Evolutionary conservation across 2,797 vertebrate genomes (phyloP), one percentile per base, ranked within the genome.

Genomic region (Melanotaenia trifasciata): DNA sequence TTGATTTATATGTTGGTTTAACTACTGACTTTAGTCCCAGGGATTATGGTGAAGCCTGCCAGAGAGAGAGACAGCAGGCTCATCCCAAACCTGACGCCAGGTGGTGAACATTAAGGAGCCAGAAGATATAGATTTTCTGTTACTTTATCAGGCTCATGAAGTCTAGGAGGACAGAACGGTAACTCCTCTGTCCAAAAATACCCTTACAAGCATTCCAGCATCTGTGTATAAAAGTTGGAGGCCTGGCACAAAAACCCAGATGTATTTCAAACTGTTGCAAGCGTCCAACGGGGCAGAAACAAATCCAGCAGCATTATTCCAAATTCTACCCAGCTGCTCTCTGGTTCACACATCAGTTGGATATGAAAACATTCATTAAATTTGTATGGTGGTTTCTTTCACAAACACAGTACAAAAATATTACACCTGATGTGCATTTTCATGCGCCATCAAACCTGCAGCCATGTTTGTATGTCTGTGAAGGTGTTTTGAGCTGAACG

Each of bases 101-200:
- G 45, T 22, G 57, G 72, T 51, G n/a, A 35, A 57, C 47, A 45
- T 3, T 16, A 54, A 67, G 36, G 32, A 22, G 26, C 14, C 2
- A 3, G 24, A 36, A 47, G 26, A 58, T 45, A 51, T 45, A 56
- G 67, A 63, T 65, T 67, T 54, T 74, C 36, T 60, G 45, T 11
- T 40, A 59, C 61, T 73, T 56, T 32, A 67, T 72, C 24, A 40
- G 64, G 63, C 47, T 61, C 32, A 7, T 38, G 45, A 73, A 66
- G 18, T 14, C 51, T 26, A 57, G 13, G 61, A 64, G 40, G 56
- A 78, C 50, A 60, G 14, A 70, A 54, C 14, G 4, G 36, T 47
- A 58, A 40, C 30, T 28, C 13, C 35, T 24, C 2, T 5, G 28
- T 74, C 72, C 68, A 76, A 61, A 78, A 78, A 84, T 78, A 76